Conservation (phyloP, 1,140 invertebrate species). For the Drosophila sucinea region DNA sequence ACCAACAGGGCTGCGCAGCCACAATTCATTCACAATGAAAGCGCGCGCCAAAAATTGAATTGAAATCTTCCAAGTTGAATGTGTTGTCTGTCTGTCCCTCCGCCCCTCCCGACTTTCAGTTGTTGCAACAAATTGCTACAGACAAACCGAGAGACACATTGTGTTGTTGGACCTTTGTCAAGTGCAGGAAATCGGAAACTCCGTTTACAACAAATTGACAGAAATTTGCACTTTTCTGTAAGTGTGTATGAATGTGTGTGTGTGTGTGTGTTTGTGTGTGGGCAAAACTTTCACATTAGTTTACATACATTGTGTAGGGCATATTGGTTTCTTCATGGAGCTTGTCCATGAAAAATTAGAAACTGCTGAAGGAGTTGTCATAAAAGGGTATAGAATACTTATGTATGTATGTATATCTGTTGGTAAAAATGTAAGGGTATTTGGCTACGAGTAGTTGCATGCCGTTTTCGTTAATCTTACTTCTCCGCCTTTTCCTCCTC, state of each 20-base stretch:
- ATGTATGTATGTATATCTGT: too few relatives aligned
- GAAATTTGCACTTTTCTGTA: slow-evolving; percentile 66
- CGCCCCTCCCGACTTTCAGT: slow-evolving; percentile 25
- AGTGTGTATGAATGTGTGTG: background rate
- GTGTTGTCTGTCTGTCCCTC: slow-evolving; percentile 3
- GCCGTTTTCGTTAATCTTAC: background rate
- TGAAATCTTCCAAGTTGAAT: slow-evolving; percentile 4
- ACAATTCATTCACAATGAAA: background rate
- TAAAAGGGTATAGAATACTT: background rate
- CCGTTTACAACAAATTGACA: slow-evolving; percentile 72
- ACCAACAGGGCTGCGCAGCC: background rate
- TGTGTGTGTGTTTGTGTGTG: slow-evolving; percentile 14
- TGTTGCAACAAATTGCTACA: slow-evolving; percentile 12
- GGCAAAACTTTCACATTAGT: slow-evolving; percentile 61
- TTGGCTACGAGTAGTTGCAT: background rate
- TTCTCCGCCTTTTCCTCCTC: background rate
- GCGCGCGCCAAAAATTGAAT: slow-evolving; percentile 6
- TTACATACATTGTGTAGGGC: background rate
- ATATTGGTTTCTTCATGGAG: background rate
- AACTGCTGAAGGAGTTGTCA: background rate
- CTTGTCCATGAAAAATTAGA: too few relatives aligned
- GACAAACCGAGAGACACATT: slow-evolving; percentile 10
- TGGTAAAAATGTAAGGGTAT: background rate
- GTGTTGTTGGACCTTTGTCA: slow-evolving; percentile 24
- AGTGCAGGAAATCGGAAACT: slow-evolving; percentile 65